Evolutionary conservation across 2,888 invertebrate species (phyloP), one percentile per base, ranked within the genome.

Genomic region (Synergus gifuensis): DNA sequence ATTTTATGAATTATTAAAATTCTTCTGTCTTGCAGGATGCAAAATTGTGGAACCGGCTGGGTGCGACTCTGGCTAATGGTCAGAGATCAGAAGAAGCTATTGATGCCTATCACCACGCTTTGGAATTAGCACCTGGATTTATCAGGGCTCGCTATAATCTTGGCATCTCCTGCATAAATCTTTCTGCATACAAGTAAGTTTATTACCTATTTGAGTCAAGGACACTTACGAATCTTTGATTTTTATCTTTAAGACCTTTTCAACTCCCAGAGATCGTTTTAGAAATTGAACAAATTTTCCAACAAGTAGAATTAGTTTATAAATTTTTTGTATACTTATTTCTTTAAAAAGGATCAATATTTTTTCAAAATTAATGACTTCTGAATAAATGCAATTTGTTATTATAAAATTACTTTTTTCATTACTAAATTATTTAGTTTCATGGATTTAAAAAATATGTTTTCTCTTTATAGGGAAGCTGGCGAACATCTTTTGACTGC

Each of bases 81-180:
- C 97, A 97, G 77, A 95, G 96, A 84, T 97, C 98, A 54, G 98
- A 98, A 89, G 98, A 99, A 93, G 99, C 99, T 5, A 97, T 99
- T 9, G 96, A 98, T 85, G 99, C 99, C 0, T 99, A 99, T 92
- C 96, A 98, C 90, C 95, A 95, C 88, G 98, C 99, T 58, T 93
- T 99, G 76, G 95, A 96, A 89, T 93, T 99, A 76, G 96, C 97
- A 82, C 99, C 99, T 8, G 99, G 99, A 2, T 99, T 98, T 92
- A 98, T 99, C 83, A 94, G 99, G 81, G 98, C 99, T 9, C 94
- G 99, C 82, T 99, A 98, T 92, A 99, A 99, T 93, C 96, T 99
- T 80, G 99, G 99, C 42, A 98, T 99, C 78, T 98, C 98, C 81
- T 99, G 99, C 91, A 97, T 99, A 93, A 99, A 99, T 93, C 94